phyloP scores from a whole-genome alignment of 2,797 vertebrate genomes.

The Muraenolepis orangiensis region DNA sequence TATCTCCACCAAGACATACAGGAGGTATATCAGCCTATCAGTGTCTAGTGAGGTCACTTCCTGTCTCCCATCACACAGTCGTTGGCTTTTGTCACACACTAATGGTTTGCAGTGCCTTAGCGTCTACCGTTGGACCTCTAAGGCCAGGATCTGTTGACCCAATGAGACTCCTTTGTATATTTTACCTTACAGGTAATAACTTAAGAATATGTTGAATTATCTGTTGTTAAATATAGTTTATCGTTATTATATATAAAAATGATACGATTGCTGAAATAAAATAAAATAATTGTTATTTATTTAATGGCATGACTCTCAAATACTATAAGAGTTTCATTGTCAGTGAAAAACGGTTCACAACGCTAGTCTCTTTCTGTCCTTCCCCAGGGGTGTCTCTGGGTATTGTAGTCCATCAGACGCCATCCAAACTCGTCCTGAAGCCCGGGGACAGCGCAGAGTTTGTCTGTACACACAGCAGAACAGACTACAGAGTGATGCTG shows the following conservation, averaged over 20 bases:
- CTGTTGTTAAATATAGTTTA: neutral
- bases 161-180: neutral
- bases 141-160: neutral
- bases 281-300: neutral
- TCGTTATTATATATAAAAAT: neutral
- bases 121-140: neutral
- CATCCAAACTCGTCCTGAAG: neutral
- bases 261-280: neutral
- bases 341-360: neutral
- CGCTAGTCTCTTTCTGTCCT: conserved; percentile 7
- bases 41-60: neutral
- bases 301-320: neutral
- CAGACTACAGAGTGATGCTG: conserved; percentile 32
- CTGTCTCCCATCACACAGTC: neutral
- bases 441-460: conserved; percentile 24
- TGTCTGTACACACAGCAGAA: too few species aligned
- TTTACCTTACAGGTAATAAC: neutral
- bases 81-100: neutral
- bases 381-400: conserved; percentile 9
- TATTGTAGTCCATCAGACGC: neutral
- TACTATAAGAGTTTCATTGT: neutral
- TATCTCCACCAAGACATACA: neutral
- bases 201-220: neutral
- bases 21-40: conserved; percentile 1
- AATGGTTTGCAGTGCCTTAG: neutral